phyloP scores from a whole-genome alignment of 2,113 vertebrate species.

The Henicopernis longicauda region DNA sequence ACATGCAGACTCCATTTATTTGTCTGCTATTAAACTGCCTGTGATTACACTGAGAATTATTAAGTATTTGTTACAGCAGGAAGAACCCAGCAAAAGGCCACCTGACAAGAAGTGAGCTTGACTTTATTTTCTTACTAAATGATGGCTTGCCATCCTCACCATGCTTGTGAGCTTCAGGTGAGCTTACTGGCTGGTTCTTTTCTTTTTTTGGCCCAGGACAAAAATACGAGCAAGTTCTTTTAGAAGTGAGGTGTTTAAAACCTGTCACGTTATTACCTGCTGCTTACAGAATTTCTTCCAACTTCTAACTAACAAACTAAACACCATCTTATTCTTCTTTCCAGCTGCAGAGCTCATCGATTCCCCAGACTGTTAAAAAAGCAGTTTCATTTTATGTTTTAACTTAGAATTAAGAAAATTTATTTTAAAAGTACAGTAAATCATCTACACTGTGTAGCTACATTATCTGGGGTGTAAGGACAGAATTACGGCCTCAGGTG shows the following conservation, averaged over 20 bases:
- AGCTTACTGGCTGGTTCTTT: not conserved
- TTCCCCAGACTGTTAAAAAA: not conserved
- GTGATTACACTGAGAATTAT: not conserved
- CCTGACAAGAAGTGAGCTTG: not conserved
- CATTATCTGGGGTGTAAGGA: not conserved
- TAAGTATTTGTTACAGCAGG: not conserved
- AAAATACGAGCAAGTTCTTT: not conserved
- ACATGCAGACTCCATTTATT: not conserved
- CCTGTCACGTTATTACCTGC: not conserved
- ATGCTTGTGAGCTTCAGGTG: not conserved
- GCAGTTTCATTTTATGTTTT: not conserved
- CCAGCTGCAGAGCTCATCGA: not conserved
- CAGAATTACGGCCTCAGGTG: constrained; percentile 5
- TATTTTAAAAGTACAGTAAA: constrained; percentile 51
- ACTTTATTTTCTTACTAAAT: not conserved
- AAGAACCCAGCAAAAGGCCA: not conserved
- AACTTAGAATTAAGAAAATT: constrained; percentile 13
- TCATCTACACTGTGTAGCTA: not conserved
- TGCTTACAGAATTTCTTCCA: not conserved
- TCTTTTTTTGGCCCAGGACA: not conserved
- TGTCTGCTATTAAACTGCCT: not conserved
- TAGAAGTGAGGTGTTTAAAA: not conserved
- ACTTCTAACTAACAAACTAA: not conserved
- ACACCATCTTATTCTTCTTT: not conserved
- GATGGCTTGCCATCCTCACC: not conserved